A percentile compares a stretch with the other conserved stretches of the same genome.
phyloP scores from a whole-genome alignment of 2,888 invertebrate species.

The Perizoma affinitatum region DNA sequence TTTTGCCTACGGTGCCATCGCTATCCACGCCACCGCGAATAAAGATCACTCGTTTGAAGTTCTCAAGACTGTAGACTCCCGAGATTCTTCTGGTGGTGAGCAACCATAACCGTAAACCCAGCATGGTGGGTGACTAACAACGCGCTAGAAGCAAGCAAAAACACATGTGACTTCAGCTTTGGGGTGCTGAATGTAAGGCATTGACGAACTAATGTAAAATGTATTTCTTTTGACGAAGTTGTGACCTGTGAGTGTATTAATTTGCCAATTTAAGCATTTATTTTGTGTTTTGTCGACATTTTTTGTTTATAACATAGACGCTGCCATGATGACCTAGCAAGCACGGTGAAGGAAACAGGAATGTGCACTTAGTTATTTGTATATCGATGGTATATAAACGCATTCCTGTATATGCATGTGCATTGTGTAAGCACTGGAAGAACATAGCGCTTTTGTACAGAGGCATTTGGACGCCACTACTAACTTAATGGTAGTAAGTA shows the following conservation, averaged over 20 bases:
- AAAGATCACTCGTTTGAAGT: not conserved
- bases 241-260: constrained; percentile 2
- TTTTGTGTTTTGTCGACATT: constrained; percentile 12
- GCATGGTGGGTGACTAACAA: constrained; percentile 6
- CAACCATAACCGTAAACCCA: constrained; percentile 9
- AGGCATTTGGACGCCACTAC: constrained; percentile 2
- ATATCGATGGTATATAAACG: constrained; percentile 1
- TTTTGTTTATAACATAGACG: constrained; percentile 19
- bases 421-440: constrained; percentile 18
- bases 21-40: not conserved
- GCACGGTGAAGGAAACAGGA: constrained; percentile 15
- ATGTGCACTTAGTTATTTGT: constrained; percentile 15
- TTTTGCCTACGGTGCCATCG: not conserved
- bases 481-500: constrained; percentile 3
- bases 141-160: constrained; percentile 3
- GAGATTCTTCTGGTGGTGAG: constrained; percentile 8
- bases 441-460: constrained; percentile 11
- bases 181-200: constrained; percentile 3
- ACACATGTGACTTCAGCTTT: constrained; percentile 15
- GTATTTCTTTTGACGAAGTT: constrained; percentile 1
- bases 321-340: not conserved
- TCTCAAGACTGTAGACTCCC: not conserved
- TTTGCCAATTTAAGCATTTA: not conserved
- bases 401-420: constrained; percentile 18
- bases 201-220: constrained; percentile 9